Conservation (phyloP, 2,113 vertebrate species). For the Antennarius striatus region DNA sequence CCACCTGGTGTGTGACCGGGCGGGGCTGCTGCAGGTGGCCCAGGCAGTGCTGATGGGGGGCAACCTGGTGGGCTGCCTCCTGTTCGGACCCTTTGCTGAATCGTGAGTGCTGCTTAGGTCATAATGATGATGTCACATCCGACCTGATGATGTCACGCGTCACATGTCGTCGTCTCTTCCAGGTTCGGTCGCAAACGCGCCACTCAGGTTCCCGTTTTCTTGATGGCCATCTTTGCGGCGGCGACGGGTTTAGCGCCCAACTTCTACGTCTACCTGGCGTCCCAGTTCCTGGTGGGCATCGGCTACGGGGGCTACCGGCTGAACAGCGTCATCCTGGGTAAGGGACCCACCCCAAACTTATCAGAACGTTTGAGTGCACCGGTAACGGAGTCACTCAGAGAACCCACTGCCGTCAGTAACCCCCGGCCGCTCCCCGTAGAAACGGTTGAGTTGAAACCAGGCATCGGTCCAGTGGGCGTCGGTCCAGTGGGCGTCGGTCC, state of each 20-base stretch:
- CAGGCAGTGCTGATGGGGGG: constrained; percentile 65
- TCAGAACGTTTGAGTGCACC: too few relatives aligned
- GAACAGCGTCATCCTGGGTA: constrained; percentile 69
- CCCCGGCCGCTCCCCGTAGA: too few relatives aligned
- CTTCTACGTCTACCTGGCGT: constrained; percentile 54
- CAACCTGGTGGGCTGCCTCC: constrained; percentile 59
- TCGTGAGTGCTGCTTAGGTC: constrained; percentile 50
- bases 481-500: too few relatives aligned
- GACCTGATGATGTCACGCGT: background rate
- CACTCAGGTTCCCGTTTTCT: constrained; percentile 56
- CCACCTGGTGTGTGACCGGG: constrained; percentile 67
- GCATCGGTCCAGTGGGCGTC: too few relatives aligned
- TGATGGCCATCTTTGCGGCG: constrained; percentile 53
- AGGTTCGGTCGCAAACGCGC: constrained; percentile 72
- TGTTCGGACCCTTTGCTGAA: constrained; percentile 74
- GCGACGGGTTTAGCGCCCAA: constrained; percentile 60
- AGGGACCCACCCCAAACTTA: background rate
- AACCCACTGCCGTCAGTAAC: too few relatives aligned
- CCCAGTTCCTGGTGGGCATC: constrained; percentile 63
- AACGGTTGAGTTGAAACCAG: too few relatives aligned
- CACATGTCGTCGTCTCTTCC: background rate
- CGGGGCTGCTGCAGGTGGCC: constrained; percentile 54
- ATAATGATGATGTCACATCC: too few relatives aligned
- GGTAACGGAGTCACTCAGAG: too few relatives aligned
- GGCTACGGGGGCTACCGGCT: constrained; percentile 70